Evolutionary conservation across 2,797 vertebrate species (phyloP).

Genomic region (Chiloscyllium punctatum): DNA sequence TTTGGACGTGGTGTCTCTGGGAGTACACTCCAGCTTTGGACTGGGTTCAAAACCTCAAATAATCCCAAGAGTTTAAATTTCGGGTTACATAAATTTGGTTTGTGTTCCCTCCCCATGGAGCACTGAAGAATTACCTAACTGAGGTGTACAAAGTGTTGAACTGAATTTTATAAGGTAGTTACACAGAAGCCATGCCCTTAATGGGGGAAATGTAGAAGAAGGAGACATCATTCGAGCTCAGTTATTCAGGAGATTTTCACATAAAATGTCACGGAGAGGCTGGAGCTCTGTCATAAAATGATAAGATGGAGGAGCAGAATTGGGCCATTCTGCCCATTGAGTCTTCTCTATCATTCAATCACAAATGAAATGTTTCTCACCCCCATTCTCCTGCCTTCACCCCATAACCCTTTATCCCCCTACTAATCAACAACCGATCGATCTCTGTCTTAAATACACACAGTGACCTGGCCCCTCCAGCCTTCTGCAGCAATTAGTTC

Average conservation of each 20-base stretch:
- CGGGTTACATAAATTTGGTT: background rate
- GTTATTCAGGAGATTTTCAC: background rate
- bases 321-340: too few relatives aligned
- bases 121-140: background rate
- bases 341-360: too few relatives aligned
- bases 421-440: too few relatives aligned
- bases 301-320: too few relatives aligned
- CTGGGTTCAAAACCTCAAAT: background rate
- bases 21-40: background rate
- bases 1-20: background rate
- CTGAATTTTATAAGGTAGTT: background rate
- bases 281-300: background rate
- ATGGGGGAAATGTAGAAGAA: background rate
- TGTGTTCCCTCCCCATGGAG: background rate
- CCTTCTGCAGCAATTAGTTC: too few relatives aligned
- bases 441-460: too few relatives aligned
- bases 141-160: background rate
- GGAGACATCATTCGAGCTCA: background rate
- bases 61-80: too few relatives aligned
- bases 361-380: too few relatives aligned
- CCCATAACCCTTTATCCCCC: too few relatives aligned
- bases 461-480: too few relatives aligned
- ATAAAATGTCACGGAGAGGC: background rate
- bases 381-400: too few relatives aligned
- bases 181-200: background rate